phyloP scores from a whole-genome alignment of 2,113 vertebrate species.

The Sander vitreus region DNA sequence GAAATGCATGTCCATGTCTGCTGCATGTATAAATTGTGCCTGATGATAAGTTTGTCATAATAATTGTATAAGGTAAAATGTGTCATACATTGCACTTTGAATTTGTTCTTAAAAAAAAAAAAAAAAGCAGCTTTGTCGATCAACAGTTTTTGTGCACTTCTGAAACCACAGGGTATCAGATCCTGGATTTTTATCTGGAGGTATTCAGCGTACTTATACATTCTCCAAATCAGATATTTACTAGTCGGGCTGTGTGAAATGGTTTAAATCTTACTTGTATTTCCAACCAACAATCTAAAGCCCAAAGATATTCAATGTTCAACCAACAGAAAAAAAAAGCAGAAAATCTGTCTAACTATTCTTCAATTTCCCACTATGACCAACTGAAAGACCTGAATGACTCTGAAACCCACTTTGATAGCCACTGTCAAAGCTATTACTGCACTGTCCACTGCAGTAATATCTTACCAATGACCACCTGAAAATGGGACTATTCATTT shows the following conservation, averaged over 20 bases:
- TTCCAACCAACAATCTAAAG: not conserved
- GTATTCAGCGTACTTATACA: too few relatives aligned
- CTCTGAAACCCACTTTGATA: slow-evolving; percentile 13
- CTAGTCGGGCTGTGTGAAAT: not conserved
- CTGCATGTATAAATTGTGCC: too few relatives aligned
- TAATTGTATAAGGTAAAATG: not conserved
- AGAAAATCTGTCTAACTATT: not conserved
- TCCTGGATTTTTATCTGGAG: too few relatives aligned
- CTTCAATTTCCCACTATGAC: not conserved
- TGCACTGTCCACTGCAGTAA: not conserved
- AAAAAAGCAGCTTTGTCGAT: not conserved
- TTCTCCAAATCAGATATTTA: too few relatives aligned
- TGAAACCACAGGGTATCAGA: not conserved
- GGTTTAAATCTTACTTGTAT: not conserved
- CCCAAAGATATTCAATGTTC: not conserved
- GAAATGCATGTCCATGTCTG: not conserved
- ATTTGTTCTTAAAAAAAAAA: not conserved
- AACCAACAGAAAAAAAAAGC: not conserved
- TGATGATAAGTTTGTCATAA: not conserved
- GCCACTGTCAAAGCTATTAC: slow-evolving; percentile 13
- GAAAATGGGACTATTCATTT: slow-evolving; percentile 33
- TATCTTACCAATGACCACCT: slow-evolving; percentile 28
- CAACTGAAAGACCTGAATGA: not conserved
- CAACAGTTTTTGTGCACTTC: not conserved
- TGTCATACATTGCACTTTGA: not conserved